Evolutionary conservation across 2,888 invertebrate species (phyloP).

Genomic region (Cryptophagus acutangulus): DNA sequence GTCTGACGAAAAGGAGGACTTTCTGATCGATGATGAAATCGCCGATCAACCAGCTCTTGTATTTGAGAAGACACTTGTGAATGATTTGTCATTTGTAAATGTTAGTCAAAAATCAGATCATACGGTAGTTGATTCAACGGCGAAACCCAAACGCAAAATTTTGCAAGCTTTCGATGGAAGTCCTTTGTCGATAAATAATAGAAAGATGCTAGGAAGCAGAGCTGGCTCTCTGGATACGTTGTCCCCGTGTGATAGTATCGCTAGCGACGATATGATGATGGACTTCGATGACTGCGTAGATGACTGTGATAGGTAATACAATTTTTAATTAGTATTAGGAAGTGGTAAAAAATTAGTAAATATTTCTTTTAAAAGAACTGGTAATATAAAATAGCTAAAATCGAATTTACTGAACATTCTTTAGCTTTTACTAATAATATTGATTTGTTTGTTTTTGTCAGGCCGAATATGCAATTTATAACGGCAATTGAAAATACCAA

Average conservation of each 20-base stretch:
- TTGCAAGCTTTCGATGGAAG: conserved; percentile 42
- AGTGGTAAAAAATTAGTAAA: too few relatives aligned
- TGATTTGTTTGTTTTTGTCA: too few relatives aligned
- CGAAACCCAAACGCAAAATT: conserved; percentile 41
- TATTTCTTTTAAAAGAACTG: too few relatives aligned
- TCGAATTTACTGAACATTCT: too few relatives aligned
- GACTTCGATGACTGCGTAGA: conserved; percentile 65
- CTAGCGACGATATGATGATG: conserved; percentile 84
- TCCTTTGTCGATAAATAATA: conserved; percentile 38
- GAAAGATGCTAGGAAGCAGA: conserved; percentile 33
- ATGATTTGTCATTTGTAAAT: conserved; percentile 27
- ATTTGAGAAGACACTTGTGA: conserved; percentile 60
- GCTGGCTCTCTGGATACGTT: conserved; percentile 74
- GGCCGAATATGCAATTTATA: too few relatives aligned
- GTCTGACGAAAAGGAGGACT: conserved; percentile 79
- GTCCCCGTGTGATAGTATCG: conserved; percentile 77
- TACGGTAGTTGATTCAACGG: conserved; percentile 41
- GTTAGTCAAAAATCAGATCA: conserved; percentile 32
- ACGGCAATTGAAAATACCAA: too few relatives aligned
- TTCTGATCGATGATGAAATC: conserved; percentile 83
- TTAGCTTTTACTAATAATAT: too few relatives aligned
- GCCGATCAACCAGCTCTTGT: conserved; percentile 83
- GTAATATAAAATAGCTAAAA: too few relatives aligned
- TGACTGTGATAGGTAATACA: conserved; percentile 52
- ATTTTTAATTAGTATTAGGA: too few relatives aligned